Evolutionary conservation across 2,797 vertebrate species (phyloP).

Genomic region (Valencia hispanica): DNA sequence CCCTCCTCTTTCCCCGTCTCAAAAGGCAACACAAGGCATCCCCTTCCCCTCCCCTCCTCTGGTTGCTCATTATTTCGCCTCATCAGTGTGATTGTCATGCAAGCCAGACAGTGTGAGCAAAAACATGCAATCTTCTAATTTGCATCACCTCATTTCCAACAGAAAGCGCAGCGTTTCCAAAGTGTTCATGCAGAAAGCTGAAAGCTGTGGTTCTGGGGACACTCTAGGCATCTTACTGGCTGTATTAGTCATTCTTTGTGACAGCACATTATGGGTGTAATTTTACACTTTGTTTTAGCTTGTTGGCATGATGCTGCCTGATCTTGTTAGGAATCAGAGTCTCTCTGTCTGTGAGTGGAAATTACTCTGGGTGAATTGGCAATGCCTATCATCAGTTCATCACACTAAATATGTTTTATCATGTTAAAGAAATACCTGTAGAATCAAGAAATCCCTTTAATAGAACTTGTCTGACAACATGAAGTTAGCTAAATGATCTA

Average conservation of each 20-base stretch:
- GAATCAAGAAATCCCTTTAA: too few relatives aligned
- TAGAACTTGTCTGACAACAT: neutral
- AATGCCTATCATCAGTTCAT: conserved; percentile 46
- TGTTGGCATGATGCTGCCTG: conserved; percentile 42
- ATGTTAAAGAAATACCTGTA: neutral
- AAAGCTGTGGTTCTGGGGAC: conserved; percentile 15
- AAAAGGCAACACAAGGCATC: conserved; percentile 33
- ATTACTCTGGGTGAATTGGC: conserved; percentile 34
- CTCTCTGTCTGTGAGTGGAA: conserved; percentile 49
- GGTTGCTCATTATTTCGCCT: conserved; percentile 74
- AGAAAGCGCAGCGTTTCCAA: conserved; percentile 20
- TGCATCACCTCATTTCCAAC: conserved; percentile 44
- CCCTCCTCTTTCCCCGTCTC: conserved; percentile 53
- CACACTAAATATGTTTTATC: conserved; percentile 23
- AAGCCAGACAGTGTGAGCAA: conserved; percentile 60
- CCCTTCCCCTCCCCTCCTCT: conserved; percentile 20
- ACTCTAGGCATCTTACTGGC: conserved; percentile 13
- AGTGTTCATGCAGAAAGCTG: conserved; percentile 22
- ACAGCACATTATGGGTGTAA: conserved; percentile 50
- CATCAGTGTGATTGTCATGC: conserved; percentile 76
- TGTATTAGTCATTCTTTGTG: conserved; percentile 42
- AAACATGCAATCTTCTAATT: conserved; percentile 69
- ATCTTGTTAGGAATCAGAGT: conserved; percentile 36
- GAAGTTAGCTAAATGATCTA: neutral
- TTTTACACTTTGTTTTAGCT: conserved; percentile 60